These are phyloP conservation scores for Drosophila trapezifrons DNA, from an alignment of 1,140 invertebrate species.

Conservation along the genomic window DNA sequence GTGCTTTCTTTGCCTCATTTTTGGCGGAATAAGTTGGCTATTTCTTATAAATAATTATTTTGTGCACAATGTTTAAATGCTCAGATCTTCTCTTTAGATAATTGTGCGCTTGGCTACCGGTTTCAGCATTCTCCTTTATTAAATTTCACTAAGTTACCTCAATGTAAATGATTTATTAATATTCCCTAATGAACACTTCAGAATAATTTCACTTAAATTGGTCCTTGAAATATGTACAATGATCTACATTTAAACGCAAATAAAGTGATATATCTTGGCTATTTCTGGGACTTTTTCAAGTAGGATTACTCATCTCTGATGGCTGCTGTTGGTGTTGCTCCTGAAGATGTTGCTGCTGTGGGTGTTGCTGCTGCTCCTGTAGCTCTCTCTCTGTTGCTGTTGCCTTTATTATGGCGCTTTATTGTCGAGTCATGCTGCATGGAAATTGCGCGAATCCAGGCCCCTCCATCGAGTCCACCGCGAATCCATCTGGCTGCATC, in stretches of 20 bases:
- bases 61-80: too few species aligned
- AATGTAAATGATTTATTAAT: background rate
- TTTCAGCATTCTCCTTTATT: too few species aligned
- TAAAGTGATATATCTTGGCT: background rate
- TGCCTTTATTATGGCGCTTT: conserved; percentile 72
- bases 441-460: conserved; percentile 64
- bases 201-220: too few species aligned
- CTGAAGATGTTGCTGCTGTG: conserved; percentile 6
- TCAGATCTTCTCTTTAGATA: too few species aligned
- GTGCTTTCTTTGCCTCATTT: background rate
- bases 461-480: conserved; percentile 6
- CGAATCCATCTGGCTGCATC: conserved; percentile 32
- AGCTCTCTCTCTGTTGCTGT: conserved; percentile 4
- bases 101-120: background rate
- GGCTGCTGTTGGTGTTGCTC: conserved; percentile 7
- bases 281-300: background rate
- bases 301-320: background rate
- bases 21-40: too few species aligned
- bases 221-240: too few species aligned
- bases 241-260: background rate
- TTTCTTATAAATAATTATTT: background rate
- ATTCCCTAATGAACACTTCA: background rate
- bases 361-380: conserved; percentile 17
- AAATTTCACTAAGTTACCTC: too few species aligned
- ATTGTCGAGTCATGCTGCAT: conserved; percentile 66